phyloP scores from a whole-genome alignment of 2,888 invertebrate species.

The Drosophila atroscutellata region DNA sequence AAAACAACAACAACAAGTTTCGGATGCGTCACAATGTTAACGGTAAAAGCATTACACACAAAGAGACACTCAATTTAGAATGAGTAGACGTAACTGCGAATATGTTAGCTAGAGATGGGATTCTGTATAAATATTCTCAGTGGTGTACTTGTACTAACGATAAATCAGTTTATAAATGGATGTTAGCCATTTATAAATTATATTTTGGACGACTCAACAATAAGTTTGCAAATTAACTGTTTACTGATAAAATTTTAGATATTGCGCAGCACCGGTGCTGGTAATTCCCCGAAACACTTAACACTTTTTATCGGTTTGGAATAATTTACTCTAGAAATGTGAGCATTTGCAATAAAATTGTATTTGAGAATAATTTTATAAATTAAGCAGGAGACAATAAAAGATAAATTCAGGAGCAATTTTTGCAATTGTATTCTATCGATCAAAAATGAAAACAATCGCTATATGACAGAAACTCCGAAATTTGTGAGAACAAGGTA shows the following conservation, averaged over 20 bases:
- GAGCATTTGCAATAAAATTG: background rate
- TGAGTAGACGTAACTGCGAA: background rate
- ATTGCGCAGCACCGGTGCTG: background rate
- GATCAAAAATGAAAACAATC: background rate
- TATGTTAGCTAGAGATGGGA: constrained; percentile 33
- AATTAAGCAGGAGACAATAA: background rate
- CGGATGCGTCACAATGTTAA: constrained; percentile 51
- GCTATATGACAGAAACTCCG: background rate
- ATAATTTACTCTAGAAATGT: background rate
- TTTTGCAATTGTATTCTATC: background rate
- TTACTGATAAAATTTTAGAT: background rate
- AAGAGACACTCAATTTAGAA: constrained; percentile 19
- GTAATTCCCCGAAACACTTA: background rate
- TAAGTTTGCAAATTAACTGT: too few relatives aligned
- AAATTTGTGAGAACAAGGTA: background rate
- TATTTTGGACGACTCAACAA: background rate
- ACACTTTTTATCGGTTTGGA: too few relatives aligned
- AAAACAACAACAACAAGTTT: constrained; percentile 6
- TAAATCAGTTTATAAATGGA: background rate
- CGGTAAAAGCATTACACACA: constrained; percentile 41
- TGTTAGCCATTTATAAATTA: background rate
- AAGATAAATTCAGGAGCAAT: background rate
- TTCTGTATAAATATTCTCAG: background rate
- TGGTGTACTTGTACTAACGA: background rate
- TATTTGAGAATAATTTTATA: background rate